A percentile compares a stretch with the other conserved stretches of the same genome.
phyloP scores from a whole-genome alignment of 2,113 vertebrate genomes.

The Pandion haliaetus region DNA sequence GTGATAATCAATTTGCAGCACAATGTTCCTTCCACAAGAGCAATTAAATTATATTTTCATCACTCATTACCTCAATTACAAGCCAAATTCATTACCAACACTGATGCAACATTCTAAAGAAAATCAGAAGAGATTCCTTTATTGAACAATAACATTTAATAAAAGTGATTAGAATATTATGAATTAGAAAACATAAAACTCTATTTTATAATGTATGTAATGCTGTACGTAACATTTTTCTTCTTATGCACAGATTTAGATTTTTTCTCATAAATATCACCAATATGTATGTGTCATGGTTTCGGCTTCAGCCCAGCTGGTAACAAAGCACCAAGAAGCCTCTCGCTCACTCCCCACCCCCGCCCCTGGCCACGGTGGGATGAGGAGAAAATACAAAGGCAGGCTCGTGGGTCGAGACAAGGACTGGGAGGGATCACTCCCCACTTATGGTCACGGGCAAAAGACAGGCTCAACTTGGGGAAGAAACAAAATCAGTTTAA shows the following conservation, averaged over 20 bases:
- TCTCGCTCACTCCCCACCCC: too few species aligned
- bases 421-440: too few species aligned
- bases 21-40: neutral
- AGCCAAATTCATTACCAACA: neutral
- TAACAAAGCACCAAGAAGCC: too few species aligned
- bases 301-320: too few species aligned
- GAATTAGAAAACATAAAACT: neutral
- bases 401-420: too few species aligned
- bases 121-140: neutral
- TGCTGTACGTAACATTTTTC: neutral
- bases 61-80: neutral
- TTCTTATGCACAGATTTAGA: neutral
- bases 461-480: too few species aligned
- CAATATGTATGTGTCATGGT: neutral
- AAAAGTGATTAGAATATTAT: neutral
- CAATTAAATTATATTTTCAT: neutral
- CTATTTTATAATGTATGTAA: neutral
- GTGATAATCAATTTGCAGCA: neutral
- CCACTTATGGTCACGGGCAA: too few species aligned
- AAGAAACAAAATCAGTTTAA: too few species aligned
- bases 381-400: too few species aligned
- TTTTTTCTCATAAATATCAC: neutral
- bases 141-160: neutral
- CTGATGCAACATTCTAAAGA: neutral
- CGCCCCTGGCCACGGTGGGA: too few species aligned